Base-by-base conservation (phyloP, 23 tunicate genomes). In the Halocynthia aurantium region DNA sequence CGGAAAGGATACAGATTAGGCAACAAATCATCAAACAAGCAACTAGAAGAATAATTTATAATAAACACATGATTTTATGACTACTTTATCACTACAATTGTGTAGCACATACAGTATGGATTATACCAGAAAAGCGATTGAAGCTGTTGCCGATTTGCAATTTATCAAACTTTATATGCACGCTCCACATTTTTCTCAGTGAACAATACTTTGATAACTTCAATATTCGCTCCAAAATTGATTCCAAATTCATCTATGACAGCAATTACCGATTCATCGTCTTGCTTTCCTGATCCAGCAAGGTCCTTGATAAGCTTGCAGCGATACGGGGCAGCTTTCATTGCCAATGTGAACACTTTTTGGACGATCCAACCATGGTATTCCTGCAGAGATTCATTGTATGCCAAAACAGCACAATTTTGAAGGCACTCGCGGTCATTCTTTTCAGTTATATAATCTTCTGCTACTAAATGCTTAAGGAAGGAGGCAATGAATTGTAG, bases 321-420 rank as follows among this genome's bases (percentile, higher is more conserved):
- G 2, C 98, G 77, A 69, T 82, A 86, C 0, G 98, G 98, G 52
- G 84, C 73, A 10, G 98, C 98, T 65, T 73, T 86, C n/a, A 90
- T 92, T 7, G 98, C 98, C 12, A 86, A 73, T 49, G 78, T 50
- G 17, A 92, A 91, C 19, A 92, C 61, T 70, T 86, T 77, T 20
- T 82, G 67, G 13, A 92, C 88, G 51, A 92, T 73, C 92, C 87
- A 86, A 12, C 98, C 98, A 78, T 92, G 98, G 61, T 80, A 92
- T 10, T 68, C 50, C 68, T 92, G 81, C 51, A 92, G 58, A 8
- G 98, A 86, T 12, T 66, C 85, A 61, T 84, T 72, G 55, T 92
- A 92, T 7, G 98, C 98, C 64, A 92, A 9, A 19, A 67, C 52
- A 13, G 92, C 92, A 67, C 89, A 84, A 53, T 57, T 66, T 78